Evolutionary conservation across 2,113 vertebrate genomes (phyloP), one percentile per base, ranked within the genome.

Genomic region (Callaeas wilsoni): DNA sequence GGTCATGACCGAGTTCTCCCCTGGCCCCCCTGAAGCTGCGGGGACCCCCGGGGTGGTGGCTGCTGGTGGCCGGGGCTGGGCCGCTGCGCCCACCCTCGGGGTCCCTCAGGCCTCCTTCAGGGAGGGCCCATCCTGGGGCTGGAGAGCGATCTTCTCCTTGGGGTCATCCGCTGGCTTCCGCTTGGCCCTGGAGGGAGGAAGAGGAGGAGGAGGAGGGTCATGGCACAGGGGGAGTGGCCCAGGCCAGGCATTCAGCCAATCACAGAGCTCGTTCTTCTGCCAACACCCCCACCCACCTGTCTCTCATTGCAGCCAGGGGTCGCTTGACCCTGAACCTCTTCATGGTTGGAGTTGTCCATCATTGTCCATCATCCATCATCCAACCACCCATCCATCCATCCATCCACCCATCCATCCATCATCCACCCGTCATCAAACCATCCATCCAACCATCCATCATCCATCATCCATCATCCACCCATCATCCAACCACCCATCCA

Each of bases 131-230:
- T 93, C 95, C 79, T 95, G 97, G 16, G 52, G 84, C 60, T 97
- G 96, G 20, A 97, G 93, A 0, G 92, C 76, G 16, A 97, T 96
- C 84, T 97, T 97, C 83, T 97, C 97, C 22, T 94, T 96, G 73
- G 80, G 23, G 52, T 90, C 93, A 13, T 42, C 77, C 0, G 0
- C 7, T 2, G 21, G 79, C 77, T 75, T 94, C 83, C 19, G 71
- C 23, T 55, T 74, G 68, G 64, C 32, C 79, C 97, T 97, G 70
- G 27, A 21, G n/a, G 50, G 42, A 25, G 9, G 33, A 84, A 23
- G 37, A 89, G 26, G 59, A 67, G 9, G 57, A 32, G 20, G 46
- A 20, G 33, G 22, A 12, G 1, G 59, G 11, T 56, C 17, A 18
- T 16, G 50, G 37, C 21, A 29, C 0, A 5, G 13, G 25, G 35